These are phyloP conservation scores for Steatocranus sp. DNA, from an alignment of 2,797 vertebrate genomes.

Conservation along the genomic window DNA sequence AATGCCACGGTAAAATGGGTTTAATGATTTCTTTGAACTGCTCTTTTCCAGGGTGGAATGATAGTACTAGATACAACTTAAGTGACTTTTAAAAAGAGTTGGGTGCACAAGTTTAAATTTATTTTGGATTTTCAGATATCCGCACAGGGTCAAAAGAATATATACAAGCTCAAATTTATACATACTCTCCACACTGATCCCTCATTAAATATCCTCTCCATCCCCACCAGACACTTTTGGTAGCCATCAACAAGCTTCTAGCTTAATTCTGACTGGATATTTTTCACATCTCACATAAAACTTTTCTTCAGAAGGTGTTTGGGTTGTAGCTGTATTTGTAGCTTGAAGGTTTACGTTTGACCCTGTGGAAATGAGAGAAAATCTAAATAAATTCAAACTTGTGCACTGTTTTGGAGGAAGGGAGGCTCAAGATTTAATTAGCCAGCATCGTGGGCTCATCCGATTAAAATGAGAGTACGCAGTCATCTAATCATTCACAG, in stretches of 20 bases:
- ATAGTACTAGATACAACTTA: background rate
- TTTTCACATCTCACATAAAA: background rate
- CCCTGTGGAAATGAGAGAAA: background rate
- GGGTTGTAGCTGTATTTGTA: background rate
- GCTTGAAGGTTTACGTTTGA: accelerated
- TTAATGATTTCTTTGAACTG: background rate
- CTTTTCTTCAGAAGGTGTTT: background rate
- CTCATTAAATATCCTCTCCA: background rate
- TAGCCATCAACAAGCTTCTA: background rate
- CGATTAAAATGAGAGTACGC: too few species aligned
- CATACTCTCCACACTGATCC: background rate
- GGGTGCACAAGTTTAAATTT: background rate
- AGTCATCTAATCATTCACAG: too few species aligned
- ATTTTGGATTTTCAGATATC: background rate
- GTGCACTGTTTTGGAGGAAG: too few species aligned
- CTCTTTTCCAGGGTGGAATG: background rate
- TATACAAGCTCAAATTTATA: background rate
- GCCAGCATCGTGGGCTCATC: too few species aligned
- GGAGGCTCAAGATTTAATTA: too few species aligned
- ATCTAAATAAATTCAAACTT: background rate
- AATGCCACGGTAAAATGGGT: accelerated
- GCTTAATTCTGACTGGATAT: background rate
- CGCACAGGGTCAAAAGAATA: background rate
- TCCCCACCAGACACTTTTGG: background rate
- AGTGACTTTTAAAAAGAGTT: background rate